These are phyloP conservation scores for Melinaea marsaeus DNA, from an alignment of 2,888 invertebrate species.

Conservation along the genomic window DNA sequence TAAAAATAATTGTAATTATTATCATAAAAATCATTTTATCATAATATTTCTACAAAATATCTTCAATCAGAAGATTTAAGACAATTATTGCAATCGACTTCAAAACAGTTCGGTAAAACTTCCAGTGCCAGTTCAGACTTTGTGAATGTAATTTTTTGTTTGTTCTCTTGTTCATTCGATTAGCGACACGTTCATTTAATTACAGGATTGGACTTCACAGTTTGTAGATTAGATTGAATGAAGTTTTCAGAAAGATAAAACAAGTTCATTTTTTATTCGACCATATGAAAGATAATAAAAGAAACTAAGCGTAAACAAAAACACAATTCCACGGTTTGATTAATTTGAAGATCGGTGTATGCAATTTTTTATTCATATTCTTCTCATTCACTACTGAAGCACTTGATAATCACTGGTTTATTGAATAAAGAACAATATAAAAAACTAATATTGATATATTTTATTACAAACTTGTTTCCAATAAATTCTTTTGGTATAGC, in stretches of 20 bases:
- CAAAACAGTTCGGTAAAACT: too few species aligned
- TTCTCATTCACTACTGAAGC: slow-evolving; percentile 16
- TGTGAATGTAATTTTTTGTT: too few species aligned
- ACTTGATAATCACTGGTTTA: background rate
- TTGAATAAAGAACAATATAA: background rate
- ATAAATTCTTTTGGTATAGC: background rate
- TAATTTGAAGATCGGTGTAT: slow-evolving; percentile 18
- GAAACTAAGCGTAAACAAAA: background rate
- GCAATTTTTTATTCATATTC: slow-evolving; percentile 12
- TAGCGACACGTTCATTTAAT: too few species aligned
- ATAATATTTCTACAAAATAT: too few species aligned
- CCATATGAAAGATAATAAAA: background rate
- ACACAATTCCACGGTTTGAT: slow-evolving; percentile 16
- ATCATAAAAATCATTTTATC: too few species aligned
- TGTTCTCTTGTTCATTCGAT: too few species aligned
- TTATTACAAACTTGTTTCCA: background rate
- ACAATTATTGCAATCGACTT: too few species aligned
- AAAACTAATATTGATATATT: background rate
- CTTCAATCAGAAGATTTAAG: too few species aligned
- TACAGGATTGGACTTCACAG: too few species aligned
- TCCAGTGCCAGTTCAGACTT: too few species aligned
- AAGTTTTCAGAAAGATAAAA: slow-evolving; percentile 15
- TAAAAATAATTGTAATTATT: too few species aligned
- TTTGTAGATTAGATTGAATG: too few species aligned
- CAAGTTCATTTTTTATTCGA: background rate